Evolutionary conservation across 2,113 vertebrate species (phyloP).

Genomic region (Pachycephala philippinensis): DNA sequence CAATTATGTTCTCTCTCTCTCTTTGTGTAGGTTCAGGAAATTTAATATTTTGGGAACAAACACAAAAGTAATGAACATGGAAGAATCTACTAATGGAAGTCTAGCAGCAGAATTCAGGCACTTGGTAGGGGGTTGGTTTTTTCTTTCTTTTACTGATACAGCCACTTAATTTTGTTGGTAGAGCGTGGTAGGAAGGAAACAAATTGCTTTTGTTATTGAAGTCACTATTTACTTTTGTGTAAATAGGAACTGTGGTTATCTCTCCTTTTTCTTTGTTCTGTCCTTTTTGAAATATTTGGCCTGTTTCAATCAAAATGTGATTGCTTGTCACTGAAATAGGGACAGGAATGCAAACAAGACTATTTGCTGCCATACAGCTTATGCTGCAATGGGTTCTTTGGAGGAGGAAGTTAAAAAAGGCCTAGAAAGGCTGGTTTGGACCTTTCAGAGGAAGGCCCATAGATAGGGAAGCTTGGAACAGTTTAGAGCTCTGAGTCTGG

Average conservation of each 20-base stretch:
- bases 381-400: background rate
- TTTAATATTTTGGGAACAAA: constrained; percentile 97
- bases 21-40: constrained; percentile 83
- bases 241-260: background rate
- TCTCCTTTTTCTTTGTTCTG: background rate
- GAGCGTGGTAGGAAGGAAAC: background rate
- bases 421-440: background rate
- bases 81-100: constrained; percentile 94
- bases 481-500: background rate
- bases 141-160: background rate
- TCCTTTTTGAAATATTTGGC: background rate
- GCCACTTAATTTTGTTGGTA: background rate
- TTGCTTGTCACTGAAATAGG: background rate
- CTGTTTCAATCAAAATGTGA: background rate
- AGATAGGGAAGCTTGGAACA: background rate
- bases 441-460: background rate
- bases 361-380: background rate
- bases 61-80: constrained; percentile 99
- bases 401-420: background rate
- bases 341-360: background rate
- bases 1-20: background rate
- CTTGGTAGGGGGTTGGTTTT: constrained; percentile 74
- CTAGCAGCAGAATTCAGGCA: constrained; percentile 96
- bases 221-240: background rate
- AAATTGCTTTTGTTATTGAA: background rate